Base-by-base conservation (phyloP, 2,888 invertebrate species). In the Cryptops parisi region DNA sequence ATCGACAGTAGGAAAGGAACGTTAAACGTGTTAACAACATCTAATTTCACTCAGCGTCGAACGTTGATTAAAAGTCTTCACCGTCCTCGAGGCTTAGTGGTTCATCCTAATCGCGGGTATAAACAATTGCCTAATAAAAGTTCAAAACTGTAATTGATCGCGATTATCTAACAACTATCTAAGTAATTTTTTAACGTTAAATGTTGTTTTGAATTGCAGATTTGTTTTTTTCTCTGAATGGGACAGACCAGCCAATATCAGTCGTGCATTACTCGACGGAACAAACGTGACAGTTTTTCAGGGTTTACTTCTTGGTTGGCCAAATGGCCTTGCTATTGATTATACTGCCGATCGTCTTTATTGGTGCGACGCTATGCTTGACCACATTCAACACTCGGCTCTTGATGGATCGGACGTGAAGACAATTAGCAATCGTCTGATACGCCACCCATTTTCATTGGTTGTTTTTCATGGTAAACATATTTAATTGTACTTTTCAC, bases 351-450 rank as follows among this genome's bases (percentile, higher is more conserved):
- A 94, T 67, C 76, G 93, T 15, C 74, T 97, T 0, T 97, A 96
- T 70, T 97, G 97, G 96, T 94, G 93, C 64, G 97, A 97, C 67
- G 96, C 96, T 2, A 71, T 93, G 2, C 74, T 96, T 5, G 96
- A 97, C 69, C 93, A 96, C 69, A 90, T 96, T 0, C 94, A 94
- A 64, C 91, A 94, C 66, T 82, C 91, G 0, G 83, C 83, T 62
- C 73, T 94, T 3, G 89, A 94, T 65, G 96, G 96, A 1, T 81
- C 80, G 0, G 90, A 94, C 66, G 84, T 94, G 0, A 81, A 80
- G 62, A 94, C 91, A 0, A 84, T 96, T 0, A 84, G 82, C 63
- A 90, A 90, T 0, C 74, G 83, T 48, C 71, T 90, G 9, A 90
- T 88, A 52, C 76, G 84, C 51, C 90, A 88, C 75, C 91, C 90